A percentile compares a stretch with the other conserved stretches of the same genome.
These are phyloP conservation scores for Pardosa pseudoannulata DNA, from an alignment of 2,888 invertebrate species.

Conservation along the genomic window DNA sequence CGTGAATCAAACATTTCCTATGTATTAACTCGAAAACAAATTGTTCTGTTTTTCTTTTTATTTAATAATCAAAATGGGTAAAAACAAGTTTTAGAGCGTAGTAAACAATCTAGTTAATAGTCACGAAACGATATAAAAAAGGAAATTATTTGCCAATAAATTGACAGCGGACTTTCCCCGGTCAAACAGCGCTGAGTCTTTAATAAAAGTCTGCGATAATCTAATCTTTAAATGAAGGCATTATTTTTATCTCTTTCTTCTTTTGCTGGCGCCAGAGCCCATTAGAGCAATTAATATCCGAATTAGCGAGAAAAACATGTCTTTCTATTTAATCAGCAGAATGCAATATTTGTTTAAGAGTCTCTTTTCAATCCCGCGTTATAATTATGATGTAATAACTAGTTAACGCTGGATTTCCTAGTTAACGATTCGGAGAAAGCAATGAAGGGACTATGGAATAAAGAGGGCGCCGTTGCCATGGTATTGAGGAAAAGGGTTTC, in stretches of 20 bases:
- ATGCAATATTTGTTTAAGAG: not conserved
- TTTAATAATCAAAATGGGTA: too few species aligned
- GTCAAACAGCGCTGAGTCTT: not conserved
- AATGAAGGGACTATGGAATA: too few species aligned
- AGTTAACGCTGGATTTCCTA: not conserved
- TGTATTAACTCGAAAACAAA: too few species aligned
- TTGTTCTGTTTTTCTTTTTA: too few species aligned
- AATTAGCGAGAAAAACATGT: not conserved
- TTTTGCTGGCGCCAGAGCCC: not conserved
- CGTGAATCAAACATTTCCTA: too few species aligned
- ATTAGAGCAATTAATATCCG: constrained; percentile 11
- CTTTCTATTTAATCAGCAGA: not conserved
- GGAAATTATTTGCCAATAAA: not conserved
- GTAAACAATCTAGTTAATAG: not conserved
- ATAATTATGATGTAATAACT: not conserved
- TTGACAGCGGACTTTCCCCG: not conserved
- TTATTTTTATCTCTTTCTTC: not conserved
- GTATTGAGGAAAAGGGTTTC: too few species aligned
- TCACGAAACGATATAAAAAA: not conserved
- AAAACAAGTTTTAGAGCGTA: too few species aligned
- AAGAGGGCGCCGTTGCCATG: too few species aligned
- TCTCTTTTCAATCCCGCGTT: not conserved
- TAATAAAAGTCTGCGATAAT: not conserved
- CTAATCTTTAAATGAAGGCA: not conserved
- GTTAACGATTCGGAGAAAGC: not conserved